Evolutionary conservation across 92 coral and sea anemone genomes (phyloP).

Genomic region (Palythoa caribaeorum): DNA sequence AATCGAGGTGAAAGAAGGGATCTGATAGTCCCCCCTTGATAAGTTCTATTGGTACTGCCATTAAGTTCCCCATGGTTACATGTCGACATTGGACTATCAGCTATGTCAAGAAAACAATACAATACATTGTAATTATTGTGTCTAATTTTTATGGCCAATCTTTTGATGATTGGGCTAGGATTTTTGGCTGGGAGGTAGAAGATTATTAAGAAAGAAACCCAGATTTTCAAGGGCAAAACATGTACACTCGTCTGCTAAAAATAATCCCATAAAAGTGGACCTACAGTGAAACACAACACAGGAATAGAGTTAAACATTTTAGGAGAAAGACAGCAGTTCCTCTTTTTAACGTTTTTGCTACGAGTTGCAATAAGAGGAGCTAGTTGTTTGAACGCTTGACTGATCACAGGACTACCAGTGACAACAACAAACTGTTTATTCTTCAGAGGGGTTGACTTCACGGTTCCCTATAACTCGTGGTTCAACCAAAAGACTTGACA

Average conservation of each 20-base stretch:
- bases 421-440: no score
- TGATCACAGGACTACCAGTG: no score
- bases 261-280: not conserved
- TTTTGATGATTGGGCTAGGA: not conserved
- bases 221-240: not conserved
- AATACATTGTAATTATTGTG: not conserved
- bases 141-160: no score
- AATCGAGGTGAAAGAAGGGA: conserved; percentile 76
- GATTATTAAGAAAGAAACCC: not conserved
- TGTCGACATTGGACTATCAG: conserved; percentile 85
- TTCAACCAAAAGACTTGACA: no score
- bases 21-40: conserved; percentile 50
- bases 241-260: no score
- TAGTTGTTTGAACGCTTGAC: no score
- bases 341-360: no score
- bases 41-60: conserved; percentile 30
- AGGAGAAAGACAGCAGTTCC: no score
- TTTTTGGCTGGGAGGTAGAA: not conserved
- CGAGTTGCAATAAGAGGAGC: no score
- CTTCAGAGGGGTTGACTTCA: no score
- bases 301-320: no score
- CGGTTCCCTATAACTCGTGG: no score
- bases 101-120: conserved; percentile 39
- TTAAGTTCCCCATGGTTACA: conserved; percentile 69
- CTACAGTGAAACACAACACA: not conserved